Evolutionary conservation across 2,113 vertebrate species (phyloP).

Genomic region (Eulemur rufifrons): DNA sequence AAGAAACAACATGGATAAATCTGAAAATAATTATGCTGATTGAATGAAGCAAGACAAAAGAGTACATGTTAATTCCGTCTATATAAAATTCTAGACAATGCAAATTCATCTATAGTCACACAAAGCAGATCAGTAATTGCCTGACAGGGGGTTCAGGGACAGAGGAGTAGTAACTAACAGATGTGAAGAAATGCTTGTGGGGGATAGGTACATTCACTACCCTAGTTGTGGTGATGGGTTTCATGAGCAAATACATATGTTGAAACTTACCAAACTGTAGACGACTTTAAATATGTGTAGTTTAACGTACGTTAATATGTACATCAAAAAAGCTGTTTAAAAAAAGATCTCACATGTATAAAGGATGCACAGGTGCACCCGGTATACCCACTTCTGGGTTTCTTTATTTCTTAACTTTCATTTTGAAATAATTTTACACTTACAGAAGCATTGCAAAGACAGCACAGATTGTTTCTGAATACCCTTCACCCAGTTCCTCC

Average conservation of each 20-base stretch:
- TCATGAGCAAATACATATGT: not conserved
- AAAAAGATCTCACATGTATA: not conserved
- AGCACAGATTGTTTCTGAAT: not conserved
- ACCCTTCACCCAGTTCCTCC: not conserved
- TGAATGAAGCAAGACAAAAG: not conserved
- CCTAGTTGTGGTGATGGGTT: not conserved
- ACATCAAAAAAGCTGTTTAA: not conserved
- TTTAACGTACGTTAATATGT: not conserved
- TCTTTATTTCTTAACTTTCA: not conserved
- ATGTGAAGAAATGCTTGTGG: not conserved
- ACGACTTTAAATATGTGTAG: not conserved
- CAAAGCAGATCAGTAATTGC: not conserved
- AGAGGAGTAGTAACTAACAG: not conserved
- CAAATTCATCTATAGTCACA: not conserved
- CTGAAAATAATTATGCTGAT: not conserved
- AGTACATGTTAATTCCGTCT: not conserved
- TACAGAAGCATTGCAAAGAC: slow-evolving; percentile 10
- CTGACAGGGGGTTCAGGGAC: not conserved
- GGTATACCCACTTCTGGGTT: not conserved
- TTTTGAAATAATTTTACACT: slow-evolving; percentile 35
- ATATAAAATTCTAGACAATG: not conserved
- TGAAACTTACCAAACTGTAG: not conserved
- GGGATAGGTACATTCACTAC: not conserved
- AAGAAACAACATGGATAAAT: not conserved
- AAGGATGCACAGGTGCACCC: not conserved